Percentiles rank a stretch among this genome's conserved stretches.
Conservation (phyloP, 1,140 invertebrate species). For the Oscheius sp. region DNA sequence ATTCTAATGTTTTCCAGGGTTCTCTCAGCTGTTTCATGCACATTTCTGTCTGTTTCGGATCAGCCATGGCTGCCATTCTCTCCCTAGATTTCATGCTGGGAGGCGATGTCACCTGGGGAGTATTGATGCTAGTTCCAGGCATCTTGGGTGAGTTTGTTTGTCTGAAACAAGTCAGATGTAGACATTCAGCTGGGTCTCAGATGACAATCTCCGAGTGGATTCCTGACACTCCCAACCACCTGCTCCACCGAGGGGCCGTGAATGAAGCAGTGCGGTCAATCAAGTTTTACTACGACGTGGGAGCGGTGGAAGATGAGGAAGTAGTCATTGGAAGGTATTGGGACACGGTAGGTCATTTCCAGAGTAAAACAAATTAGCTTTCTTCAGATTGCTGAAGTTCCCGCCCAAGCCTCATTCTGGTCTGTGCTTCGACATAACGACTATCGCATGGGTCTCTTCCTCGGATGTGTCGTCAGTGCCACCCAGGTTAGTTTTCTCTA, state of each 20-base stretch:
- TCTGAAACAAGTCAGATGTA: not conserved
- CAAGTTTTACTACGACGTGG: slow-evolving; percentile 2
- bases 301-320: slow-evolving; percentile 24
- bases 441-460: slow-evolving; percentile 34
- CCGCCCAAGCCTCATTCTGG: slow-evolving; percentile 21
- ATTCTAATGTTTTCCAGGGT: slow-evolving; percentile 6
- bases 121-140: slow-evolving; percentile 10
- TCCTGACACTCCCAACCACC: slow-evolving; percentile 27
- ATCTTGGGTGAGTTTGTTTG: not conserved
- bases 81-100: slow-evolving; percentile 34
- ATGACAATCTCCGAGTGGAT: not conserved
- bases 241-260: slow-evolving; percentile 19
- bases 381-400: slow-evolving; percentile 8
- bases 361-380: not conserved
- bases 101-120: slow-evolving; percentile 18
- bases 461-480: slow-evolving; percentile 48
- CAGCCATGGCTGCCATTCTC: slow-evolving; percentile 19
- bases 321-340: slow-evolving; percentile 30
- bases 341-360: not conserved
- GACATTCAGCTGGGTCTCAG: slow-evolving; percentile 1
- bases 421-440: slow-evolving; percentile 22
- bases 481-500: slow-evolving; percentile 46
- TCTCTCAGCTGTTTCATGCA: slow-evolving; percentile 30
- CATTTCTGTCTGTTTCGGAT: slow-evolving; percentile 30
- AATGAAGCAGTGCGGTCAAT: slow-evolving; percentile 20